Evolutionary conservation across 2,797 vertebrate species (phyloP).

Genomic region (Enteromius mattozi): DNA sequence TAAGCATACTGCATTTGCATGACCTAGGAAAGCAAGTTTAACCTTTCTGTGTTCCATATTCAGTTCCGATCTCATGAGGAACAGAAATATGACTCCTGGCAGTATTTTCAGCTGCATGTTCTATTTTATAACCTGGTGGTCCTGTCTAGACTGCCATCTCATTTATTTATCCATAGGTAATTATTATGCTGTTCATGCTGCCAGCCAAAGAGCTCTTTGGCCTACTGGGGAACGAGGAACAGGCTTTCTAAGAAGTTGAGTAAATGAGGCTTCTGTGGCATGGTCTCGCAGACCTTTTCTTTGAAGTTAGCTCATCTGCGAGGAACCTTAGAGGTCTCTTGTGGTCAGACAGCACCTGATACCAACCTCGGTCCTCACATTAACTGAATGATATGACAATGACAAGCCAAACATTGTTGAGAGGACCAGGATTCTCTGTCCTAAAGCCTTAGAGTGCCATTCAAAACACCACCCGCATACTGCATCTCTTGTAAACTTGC

Average conservation of each 20-base stretch:
- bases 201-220: not conserved
- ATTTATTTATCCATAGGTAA: not conserved
- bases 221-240: not conserved
- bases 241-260: constrained; percentile 42
- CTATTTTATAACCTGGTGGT: constrained; percentile 14
- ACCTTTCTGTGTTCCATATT: constrained; percentile 10
- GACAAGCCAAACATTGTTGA: constrained; percentile 39
- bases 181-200: constrained; percentile 26
- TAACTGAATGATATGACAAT: constrained; percentile 28
- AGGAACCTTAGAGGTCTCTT: constrained; percentile 13
- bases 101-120: constrained; percentile 31
- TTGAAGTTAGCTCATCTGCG: constrained; percentile 23
- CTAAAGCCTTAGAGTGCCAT: constrained; percentile 36
- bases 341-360: constrained; percentile 31
- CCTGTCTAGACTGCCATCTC: constrained; percentile 1
- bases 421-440: constrained; percentile 18
- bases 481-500: not conserved
- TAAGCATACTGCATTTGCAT: not conserved
- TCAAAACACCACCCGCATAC: constrained; percentile 1
- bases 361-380: constrained; percentile 28
- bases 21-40: not conserved
- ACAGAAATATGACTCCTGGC: constrained; percentile 22
- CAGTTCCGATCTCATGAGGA: not conserved
- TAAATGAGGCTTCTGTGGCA: constrained; percentile 29
- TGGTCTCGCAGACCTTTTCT: not conserved